These are phyloP conservation scores for Sarcophaga carnaria DNA, from an alignment of 2,888 invertebrate species.

Conservation along the genomic window DNA sequence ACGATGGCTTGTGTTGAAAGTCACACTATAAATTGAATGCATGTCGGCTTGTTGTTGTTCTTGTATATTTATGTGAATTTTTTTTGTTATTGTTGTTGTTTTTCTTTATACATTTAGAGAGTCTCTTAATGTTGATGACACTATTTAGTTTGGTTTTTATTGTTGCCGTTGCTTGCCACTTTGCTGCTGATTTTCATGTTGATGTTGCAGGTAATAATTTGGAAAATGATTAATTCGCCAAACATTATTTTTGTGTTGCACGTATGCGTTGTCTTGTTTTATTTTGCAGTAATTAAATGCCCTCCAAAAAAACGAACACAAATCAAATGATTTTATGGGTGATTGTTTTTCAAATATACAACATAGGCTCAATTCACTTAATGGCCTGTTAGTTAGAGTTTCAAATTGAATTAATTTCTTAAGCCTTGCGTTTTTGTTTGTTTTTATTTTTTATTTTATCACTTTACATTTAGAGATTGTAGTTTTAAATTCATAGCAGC, in stretches of 20 bases:
- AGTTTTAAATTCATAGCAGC: too few species aligned
- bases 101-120: not conserved
- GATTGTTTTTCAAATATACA: not conserved
- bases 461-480: too few species aligned
- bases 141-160: slow-evolving; percentile 45
- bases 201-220: slow-evolving; percentile 59
- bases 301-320: not conserved
- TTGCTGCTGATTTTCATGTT: slow-evolving; percentile 17
- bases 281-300: not conserved
- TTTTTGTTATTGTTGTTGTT: not conserved
- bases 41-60: slow-evolving; percentile 13
- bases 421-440: too few species aligned
- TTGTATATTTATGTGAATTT: not conserved
- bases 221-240: slow-evolving; percentile 50
- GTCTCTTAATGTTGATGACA: slow-evolving; percentile 57
- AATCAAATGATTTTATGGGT: not conserved
- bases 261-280: not conserved
- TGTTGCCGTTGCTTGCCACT: not conserved
- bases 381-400: too few species aligned
- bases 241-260: not conserved
- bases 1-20: slow-evolving; percentile 66
- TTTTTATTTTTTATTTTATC: too few species aligned
- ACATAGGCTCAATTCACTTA: too few species aligned
- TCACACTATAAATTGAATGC: slow-evolving; percentile 62
- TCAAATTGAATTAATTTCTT: too few species aligned